Percentiles rank a stretch among this genome's conserved stretches.
Conservation (phyloP, 2,797 vertebrate genomes). For the Neosilurus mollespiculum region DNA sequence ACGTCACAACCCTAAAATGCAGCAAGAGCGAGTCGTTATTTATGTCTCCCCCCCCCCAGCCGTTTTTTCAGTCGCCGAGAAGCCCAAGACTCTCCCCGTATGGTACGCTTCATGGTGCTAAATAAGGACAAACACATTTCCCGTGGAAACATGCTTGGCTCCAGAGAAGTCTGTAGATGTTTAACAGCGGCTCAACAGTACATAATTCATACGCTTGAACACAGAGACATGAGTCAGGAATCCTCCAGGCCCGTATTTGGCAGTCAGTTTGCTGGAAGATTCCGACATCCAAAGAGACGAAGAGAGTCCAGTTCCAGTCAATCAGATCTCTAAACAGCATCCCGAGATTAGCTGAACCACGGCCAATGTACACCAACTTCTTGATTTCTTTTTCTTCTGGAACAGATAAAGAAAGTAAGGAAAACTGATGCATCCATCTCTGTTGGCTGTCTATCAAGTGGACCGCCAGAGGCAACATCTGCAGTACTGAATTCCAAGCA, state of each 20-base stretch:
- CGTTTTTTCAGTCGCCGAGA: conserved; percentile 35
- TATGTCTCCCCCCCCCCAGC: conserved; percentile 61
- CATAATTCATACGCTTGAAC: conserved; percentile 32
- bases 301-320: conserved; percentile 38
- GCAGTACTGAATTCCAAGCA: neutral
- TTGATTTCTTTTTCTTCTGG: neutral
- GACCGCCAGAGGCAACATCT: conserved; percentile 3
- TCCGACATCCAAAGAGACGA: conserved; percentile 22
- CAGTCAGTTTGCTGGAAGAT: conserved; percentile 21
- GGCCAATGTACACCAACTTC: conserved; percentile 8
- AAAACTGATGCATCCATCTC: conserved; percentile 5
- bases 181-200: conserved; percentile 17
- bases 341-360: conserved; percentile 25
- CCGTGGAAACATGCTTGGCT: conserved; percentile 56
- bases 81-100: conserved; percentile 52
- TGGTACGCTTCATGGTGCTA: conserved; percentile 23
- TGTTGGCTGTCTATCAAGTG: neutral
- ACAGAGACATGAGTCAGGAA: conserved; percentile 22
- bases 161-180: conserved; percentile 53
- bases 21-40: conserved; percentile 53
- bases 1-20: conserved; percentile 46
- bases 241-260: conserved; percentile 30
- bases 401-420: neutral
- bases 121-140: conserved; percentile 55
- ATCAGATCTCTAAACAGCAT: conserved; percentile 33